Evolutionary conservation across 2,888 invertebrate genomes (phyloP), one percentile per base, ranked within the genome.

Genomic region (Toxonevra muliebris): DNA sequence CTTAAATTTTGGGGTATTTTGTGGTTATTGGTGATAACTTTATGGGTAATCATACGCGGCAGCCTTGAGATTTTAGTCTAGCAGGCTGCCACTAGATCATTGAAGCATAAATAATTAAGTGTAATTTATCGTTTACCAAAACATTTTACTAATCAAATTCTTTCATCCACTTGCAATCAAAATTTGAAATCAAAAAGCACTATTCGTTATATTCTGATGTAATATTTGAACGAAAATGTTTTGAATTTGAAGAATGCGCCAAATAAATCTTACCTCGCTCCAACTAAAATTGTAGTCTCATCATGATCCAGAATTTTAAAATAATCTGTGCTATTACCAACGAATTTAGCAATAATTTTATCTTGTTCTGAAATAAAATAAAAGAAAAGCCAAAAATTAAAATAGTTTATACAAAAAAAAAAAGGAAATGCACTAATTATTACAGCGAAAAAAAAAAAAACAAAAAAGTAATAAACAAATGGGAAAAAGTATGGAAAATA

Each of bases 271-370:
- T 87, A 94, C 94, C 93, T 92, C 80, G 95, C 96, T 77, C 97
- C 97, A 78, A 97, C 90, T 80, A 97, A 89, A 80, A 97, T 88
- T 70, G 92, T 93, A 83, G 91, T 91, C 78, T 93, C 91, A 86
- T 96, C 93, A 85, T 92, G 91, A 86, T 94, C 92, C 86, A 97
- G 89, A 81, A 97, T 89, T 84, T 93, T 93, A 88, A 97, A 97
- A 86, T 94, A 92, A 86, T 96, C 94, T 75, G 92, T 91, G 53
- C 77, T 79, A 85, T 95, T 95, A 77, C 95, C 95, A 80, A 89
- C 87, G 85, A 93, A 93, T 83, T 90, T 89, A 78, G 92, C 90
- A 76, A 91, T 89, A 82, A 89, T 88, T 86, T 91, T 90, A 84
- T 91, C 91, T 84, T 90, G 90, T 90, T 89, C 78, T 89, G 89